phyloP scores from a whole-genome alignment of 2,113 vertebrate genomes.

The Heterotis niloticus region DNA sequence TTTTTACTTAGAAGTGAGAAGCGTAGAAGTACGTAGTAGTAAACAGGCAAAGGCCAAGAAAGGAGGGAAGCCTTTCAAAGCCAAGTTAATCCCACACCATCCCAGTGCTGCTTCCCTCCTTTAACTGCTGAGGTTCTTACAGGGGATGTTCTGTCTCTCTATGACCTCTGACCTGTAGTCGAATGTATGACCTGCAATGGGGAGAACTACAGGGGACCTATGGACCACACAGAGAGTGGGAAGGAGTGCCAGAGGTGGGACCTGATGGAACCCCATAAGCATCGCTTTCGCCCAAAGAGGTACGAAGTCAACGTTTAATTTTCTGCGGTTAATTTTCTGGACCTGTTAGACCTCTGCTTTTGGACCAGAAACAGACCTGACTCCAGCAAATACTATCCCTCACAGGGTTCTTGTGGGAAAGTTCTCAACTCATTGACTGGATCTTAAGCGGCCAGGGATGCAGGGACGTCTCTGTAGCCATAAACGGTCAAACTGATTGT shows the following conservation, averaged over 20 bases:
- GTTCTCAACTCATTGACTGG: no score
- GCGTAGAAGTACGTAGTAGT: neutral
- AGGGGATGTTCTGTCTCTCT: neutral
- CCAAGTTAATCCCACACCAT: neutral
- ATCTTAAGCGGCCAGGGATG: no score
- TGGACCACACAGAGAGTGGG: conserved; percentile 88
- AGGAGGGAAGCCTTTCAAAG: neutral
- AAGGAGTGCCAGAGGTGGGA: conserved; percentile 95
- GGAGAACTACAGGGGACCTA: conserved; percentile 81
- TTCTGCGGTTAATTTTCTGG: neutral
- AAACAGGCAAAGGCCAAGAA: neutral
- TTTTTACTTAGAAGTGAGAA: no score
- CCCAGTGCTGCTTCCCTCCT: neutral
- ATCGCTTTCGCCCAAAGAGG: conserved; percentile 87
- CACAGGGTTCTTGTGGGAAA: no score
- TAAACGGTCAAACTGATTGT: no score
- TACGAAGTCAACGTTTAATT: conserved; percentile 50
- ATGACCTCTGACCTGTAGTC: conserved; percentile 62
- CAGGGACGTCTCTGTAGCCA: no score
- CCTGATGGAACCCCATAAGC: conserved; percentile 79
- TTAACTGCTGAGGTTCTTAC: conserved; percentile 18
- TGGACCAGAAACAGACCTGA: neutral
- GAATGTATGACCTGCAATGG: conserved; percentile 91
- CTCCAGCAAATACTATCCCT: no score
- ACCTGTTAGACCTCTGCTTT: conserved; percentile 14